Evolutionary conservation across 2,113 vertebrate species (phyloP).

Genomic region (Xenopus laevis): DNA sequence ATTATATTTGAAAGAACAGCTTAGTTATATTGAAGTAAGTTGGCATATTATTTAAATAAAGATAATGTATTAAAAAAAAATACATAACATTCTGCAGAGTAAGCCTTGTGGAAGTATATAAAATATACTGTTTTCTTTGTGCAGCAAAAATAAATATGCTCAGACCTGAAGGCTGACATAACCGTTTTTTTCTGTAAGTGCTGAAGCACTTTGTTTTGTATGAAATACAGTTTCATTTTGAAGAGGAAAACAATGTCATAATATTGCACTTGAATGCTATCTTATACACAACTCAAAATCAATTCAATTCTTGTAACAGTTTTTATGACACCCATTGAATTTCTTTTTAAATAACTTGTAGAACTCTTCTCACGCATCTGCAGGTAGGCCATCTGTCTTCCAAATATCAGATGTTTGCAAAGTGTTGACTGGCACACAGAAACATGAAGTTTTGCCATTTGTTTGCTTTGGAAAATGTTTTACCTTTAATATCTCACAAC

Average conservation of each 20-base stretch:
- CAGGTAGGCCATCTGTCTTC: conserved; percentile 9
- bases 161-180: background rate
- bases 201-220: background rate
- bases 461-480: background rate
- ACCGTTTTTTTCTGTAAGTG: background rate
- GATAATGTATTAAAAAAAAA: too few species aligned
- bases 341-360: conserved; percentile 31
- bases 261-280: conserved; percentile 9
- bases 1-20: too few species aligned
- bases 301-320: conserved; percentile 36
- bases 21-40: too few species aligned
- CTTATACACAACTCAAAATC: conserved; percentile 20
- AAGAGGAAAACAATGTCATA: conserved; percentile 21
- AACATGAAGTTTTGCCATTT: conserved; percentile 27
- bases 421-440: conserved; percentile 3
- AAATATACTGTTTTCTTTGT: too few species aligned
- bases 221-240: conserved; percentile 16
- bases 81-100: too few species aligned
- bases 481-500: too few species aligned
- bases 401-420: conserved; percentile 23
- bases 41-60: too few species aligned
- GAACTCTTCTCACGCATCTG: conserved; percentile 1
- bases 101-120: too few species aligned
- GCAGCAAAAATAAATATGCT: too few species aligned
- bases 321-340: conserved; percentile 36